Percentiles rank a stretch among this genome's conserved stretches.
Conservation (phyloP, 2,797 vertebrate genomes). For the Sebastes taczanowskii region DNA sequence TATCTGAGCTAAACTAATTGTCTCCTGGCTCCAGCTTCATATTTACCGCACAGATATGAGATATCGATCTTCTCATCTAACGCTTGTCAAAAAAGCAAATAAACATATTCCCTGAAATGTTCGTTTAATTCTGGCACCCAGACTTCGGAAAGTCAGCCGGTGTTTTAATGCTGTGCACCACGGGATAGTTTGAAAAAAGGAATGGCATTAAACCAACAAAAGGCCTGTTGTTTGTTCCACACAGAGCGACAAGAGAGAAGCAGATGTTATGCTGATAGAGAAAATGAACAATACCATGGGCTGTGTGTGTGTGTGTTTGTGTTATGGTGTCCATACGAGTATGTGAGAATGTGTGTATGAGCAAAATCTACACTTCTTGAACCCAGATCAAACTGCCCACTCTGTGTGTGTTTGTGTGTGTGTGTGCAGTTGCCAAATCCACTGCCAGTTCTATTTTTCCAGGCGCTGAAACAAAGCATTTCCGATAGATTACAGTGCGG, state of each 20-base stretch:
- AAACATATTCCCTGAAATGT: background rate
- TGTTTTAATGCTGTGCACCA: slow-evolving; percentile 6
- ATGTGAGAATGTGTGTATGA: background rate
- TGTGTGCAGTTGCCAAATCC: background rate
- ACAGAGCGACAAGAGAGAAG: slow-evolving; percentile 3
- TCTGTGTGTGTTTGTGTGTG: background rate
- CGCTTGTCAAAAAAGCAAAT: background rate
- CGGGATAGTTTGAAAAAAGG: slow-evolving; percentile 19
- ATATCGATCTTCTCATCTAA: background rate
- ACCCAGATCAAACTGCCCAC: background rate
- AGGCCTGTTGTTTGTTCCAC: slow-evolving; percentile 10
- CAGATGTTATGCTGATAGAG: background rate
- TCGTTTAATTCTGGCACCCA: background rate
- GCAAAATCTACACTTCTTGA: background rate
- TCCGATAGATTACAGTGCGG: background rate
- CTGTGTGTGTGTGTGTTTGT: background rate
- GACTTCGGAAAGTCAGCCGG: background rate
- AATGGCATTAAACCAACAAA: slow-evolving; percentile 34
- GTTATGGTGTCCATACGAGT: background rate
- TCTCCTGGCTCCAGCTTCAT: background rate
- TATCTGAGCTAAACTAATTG: background rate
- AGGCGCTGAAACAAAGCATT: background rate
- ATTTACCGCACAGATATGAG: background rate
- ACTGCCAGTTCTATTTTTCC: background rate
- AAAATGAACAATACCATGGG: slow-evolving; percentile 8